Conservation (phyloP, 2,797 vertebrate species). For the Valencia hispanica region DNA sequence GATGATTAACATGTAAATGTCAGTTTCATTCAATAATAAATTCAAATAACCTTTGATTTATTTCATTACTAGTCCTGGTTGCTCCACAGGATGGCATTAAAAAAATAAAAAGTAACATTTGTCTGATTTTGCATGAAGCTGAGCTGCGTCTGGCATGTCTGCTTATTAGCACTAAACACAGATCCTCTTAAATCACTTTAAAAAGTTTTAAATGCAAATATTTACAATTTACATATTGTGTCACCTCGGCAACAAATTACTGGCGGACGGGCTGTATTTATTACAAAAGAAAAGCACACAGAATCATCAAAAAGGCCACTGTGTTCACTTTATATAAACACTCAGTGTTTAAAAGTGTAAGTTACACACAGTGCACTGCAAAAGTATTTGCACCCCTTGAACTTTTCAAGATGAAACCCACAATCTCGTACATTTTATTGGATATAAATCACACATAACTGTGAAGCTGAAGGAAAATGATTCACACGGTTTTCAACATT, state of each 20-base stretch:
- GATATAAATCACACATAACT: background rate
- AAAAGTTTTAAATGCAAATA: slow-evolving; percentile 16
- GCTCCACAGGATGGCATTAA: slow-evolving; percentile 1
- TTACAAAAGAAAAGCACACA: background rate
- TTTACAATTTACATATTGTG: background rate
- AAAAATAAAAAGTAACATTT: background rate
- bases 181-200: slow-evolving; percentile 33
- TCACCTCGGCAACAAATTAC: background rate
- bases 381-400: background rate
- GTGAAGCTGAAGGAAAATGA: background rate
- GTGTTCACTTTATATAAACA: background rate
- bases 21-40: slow-evolving; percentile 8
- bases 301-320: background rate
- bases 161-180: slow-evolving; percentile 2
- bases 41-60: background rate
- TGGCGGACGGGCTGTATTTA: background rate
- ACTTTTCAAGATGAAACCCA: background rate
- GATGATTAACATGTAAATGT: background rate
- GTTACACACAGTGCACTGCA: background rate
- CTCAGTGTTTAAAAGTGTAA: background rate
- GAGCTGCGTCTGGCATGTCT: background rate
- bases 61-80: background rate
- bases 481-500: background rate
- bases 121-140: background rate
- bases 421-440: background rate